Evolutionary conservation across 2,888 invertebrate genomes (phyloP), one percentile per base, ranked within the genome.

Genomic region (Torymus aiolomorphi): DNA sequence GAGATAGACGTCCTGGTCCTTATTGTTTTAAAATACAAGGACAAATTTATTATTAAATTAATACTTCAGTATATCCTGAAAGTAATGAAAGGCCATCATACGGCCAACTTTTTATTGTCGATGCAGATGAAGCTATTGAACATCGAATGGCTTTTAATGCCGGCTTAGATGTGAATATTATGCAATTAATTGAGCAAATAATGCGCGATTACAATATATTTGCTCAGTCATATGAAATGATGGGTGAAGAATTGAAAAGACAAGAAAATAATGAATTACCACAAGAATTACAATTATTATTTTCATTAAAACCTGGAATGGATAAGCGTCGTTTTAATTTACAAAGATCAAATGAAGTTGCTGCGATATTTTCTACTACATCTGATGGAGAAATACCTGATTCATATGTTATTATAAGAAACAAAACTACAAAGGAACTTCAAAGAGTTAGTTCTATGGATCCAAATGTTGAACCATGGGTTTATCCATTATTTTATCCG

Each of bases 311-410:
- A 18, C 20, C 59, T 20, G 59, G 59, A 12, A 20, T 16, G 10
- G 82, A 59, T 10, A 59, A 59, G 2, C 11, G 20, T 0, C 59
- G 20, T 59, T 59, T 18, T 11, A 20, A 59, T 78, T 74, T 80
- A 24, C 78, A 77, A 70, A 76, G 70, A 75, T n/a, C 20, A 0
- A 80, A 80, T 62, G 74, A 78, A 52, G 78, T 82, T 42, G 78
- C 80, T 13, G 80, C 80, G 16, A 59, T 80, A 79, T 83, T 82
- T 78, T 81, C 80, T 16, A 83, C 80, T 10, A 79, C 76, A 1
- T 83, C 82, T 57, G 80, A 83, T 76, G 81, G 82, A 11, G 75
- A 83, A 52, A 83, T 83, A 70, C 81, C 82, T 4, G 72, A 82
- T 61, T 77, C 81, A n/a, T n/a, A n/a, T n/a, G n/a, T n/a, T n/a